Conservation (phyloP, 2,888 invertebrate species). For the Dolichomitus sp. region DNA sequence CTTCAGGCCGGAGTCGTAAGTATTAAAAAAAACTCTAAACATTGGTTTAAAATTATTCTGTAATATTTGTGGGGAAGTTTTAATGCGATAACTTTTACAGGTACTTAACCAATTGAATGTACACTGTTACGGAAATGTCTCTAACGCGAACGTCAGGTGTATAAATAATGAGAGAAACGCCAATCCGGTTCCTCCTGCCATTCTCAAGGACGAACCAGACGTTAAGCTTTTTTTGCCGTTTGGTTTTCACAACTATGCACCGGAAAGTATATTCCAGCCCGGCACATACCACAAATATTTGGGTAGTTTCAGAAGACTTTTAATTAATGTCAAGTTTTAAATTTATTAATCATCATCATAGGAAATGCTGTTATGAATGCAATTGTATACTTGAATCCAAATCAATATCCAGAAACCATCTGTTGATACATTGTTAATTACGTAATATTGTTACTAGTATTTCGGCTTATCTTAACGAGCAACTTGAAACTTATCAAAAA, state of each 20-base stretch:
- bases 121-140: constrained; percentile 89
- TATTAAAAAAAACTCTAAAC: constrained; percentile 23
- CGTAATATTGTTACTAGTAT: too few species aligned
- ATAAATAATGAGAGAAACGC: constrained; percentile 92
- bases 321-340: too few species aligned
- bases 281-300: constrained; percentile 91
- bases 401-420: too few species aligned
- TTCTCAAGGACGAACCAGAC: constrained; percentile 92
- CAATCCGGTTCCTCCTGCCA: constrained; percentile 90
- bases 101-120: constrained; percentile 93
- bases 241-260: constrained; percentile 92
- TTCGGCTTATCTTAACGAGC: too few species aligned
- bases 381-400: too few species aligned
- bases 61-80: neutral
- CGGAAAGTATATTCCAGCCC: constrained; percentile 91
- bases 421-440: too few species aligned
- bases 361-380: too few species aligned
- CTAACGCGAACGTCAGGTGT: constrained; percentile 89
- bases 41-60: neutral
- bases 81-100: constrained; percentile 84
- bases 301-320: constrained; percentile 87
- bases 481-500: neutral
- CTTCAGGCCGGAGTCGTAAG: constrained; percentile 83
- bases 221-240: constrained; percentile 94
- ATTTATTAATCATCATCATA: too few species aligned